Percentiles rank a stretch among this genome's conserved stretches.
Evolutionary conservation across 1,140 invertebrate species (phyloP).

Genomic region (Antheraea mylitta): DNA sequence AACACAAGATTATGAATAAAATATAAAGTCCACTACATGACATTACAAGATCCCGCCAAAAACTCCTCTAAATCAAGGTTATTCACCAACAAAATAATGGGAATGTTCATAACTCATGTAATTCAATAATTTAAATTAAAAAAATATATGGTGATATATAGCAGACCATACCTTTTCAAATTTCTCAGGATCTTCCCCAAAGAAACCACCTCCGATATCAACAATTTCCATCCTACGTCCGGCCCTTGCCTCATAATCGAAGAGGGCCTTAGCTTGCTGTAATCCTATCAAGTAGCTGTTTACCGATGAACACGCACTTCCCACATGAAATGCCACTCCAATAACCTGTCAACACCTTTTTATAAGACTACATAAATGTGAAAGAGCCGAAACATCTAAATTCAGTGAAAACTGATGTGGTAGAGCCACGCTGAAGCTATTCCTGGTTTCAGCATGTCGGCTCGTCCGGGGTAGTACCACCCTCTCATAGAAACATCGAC

Average conservation of each 20-base stretch:
- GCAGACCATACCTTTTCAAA: conserved; percentile 28
- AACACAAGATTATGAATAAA: no score
- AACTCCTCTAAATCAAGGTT: no score
- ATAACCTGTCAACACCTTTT: conserved; percentile 6
- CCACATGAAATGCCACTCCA: conserved; percentile 35
- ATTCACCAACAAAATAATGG: no score
- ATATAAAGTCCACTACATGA: no score
- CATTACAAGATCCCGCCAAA: no score
- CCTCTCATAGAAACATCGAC: no score
- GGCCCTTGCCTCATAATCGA: conserved; percentile 10
- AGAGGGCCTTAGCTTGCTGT: neutral
- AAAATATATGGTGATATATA: conserved; percentile 23
- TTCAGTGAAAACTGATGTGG: no score
- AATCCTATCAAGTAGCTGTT: conserved; percentile 35
- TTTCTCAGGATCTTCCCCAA: conserved; percentile 33
- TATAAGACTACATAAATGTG: neutral
- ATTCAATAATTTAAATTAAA: neutral
- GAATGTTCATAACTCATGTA: no score
- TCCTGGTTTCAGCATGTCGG: no score
- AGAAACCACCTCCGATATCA: conserved; percentile 43
- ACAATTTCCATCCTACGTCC: conserved; percentile 36
- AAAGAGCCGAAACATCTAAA: neutral
- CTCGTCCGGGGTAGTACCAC: no score
- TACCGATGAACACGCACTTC: conserved; percentile 34
- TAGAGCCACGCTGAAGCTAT: no score